Percentiles rank a stretch among this genome's conserved stretches.
phyloP scores from a whole-genome alignment of 2,797 vertebrate species.

The Ispidina lecontei region DNA sequence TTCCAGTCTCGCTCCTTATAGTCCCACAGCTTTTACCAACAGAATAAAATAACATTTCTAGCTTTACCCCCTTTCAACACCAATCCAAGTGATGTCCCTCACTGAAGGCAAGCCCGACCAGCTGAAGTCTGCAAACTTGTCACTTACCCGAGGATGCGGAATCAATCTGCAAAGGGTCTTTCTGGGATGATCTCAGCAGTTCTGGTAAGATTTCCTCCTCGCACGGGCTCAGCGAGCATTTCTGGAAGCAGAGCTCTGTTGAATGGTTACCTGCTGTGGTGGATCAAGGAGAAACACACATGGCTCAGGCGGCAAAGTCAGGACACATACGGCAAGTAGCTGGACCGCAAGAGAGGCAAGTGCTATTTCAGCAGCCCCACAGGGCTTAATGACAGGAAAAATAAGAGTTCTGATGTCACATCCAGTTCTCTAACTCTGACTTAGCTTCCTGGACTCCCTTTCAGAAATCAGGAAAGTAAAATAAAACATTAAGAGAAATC shows the following conservation, averaged over 20 bases:
- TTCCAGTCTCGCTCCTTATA: not conserved
- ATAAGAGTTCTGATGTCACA: not conserved
- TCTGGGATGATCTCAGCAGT: constrained; percentile 68
- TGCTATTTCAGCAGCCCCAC: not conserved
- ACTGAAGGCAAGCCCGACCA: not conserved
- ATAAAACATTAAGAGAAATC: not conserved
- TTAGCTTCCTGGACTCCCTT: constrained; percentile 1
- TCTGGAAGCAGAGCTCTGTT: constrained; percentile 75
- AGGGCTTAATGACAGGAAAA: not conserved
- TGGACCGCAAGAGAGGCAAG: not conserved
- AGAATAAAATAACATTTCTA: not conserved
- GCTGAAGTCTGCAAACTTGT: constrained; percentile 27
- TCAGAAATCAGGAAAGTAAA: not conserved
- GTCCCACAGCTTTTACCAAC: not conserved
- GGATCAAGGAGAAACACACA: constrained; percentile 57
- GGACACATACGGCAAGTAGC: not conserved
- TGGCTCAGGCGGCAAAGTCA: constrained; percentile 13
- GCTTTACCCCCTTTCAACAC: not conserved
- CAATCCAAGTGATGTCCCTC: not conserved
- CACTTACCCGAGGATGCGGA: constrained; percentile 74
- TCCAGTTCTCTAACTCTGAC: not conserved
- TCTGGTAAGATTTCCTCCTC: constrained; percentile 66
- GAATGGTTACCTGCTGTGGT: constrained; percentile 67
- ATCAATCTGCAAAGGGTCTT: constrained; percentile 74
- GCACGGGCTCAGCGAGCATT: constrained; percentile 76